Evolutionary conservation across 1,140 invertebrate genomes (phyloP).

Genomic region (Drosophila pachea): DNA sequence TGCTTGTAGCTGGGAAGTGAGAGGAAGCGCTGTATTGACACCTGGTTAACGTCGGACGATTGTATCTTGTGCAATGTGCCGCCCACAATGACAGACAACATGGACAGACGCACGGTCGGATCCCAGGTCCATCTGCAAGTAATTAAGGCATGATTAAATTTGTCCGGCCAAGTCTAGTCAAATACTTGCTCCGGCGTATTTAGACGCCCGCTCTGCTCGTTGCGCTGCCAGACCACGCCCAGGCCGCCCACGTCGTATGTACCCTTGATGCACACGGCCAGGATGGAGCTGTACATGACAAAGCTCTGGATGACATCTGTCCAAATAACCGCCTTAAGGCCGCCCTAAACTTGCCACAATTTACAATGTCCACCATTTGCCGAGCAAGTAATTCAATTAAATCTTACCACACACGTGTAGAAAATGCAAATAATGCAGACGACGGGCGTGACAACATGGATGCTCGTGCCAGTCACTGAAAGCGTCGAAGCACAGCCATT

Average conservation of each 20-base stretch:
- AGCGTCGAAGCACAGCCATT: slow-evolving; percentile 4
- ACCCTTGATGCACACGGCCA: slow-evolving; percentile 89
- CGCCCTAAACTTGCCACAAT: slow-evolving; percentile 83
- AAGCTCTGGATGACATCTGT: slow-evolving; percentile 93
- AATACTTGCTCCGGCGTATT: slow-evolving; percentile 86
- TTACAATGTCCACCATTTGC: background rate
- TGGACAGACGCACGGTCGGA: slow-evolving; percentile 86
- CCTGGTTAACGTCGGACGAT: slow-evolving; percentile 91
- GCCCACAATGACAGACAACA: slow-evolving; percentile 88
- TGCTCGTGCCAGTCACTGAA: slow-evolving; percentile 91
- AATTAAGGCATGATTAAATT: background rate
- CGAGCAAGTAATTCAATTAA: slow-evolving; percentile 38
- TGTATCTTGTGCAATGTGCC: slow-evolving; percentile 92
- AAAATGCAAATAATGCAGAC: slow-evolving; percentile 93
- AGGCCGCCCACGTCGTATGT: slow-evolving; percentile 89
- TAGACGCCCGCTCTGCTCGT: slow-evolving; percentile 86
- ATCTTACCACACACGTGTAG: slow-evolving; percentile 92
- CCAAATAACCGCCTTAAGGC: slow-evolving; percentile 95
- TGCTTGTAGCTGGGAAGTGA: slow-evolving; percentile 65
- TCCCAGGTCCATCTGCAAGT: slow-evolving; percentile 84
- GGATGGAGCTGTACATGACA: slow-evolving; percentile 91
- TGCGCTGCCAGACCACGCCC: slow-evolving; percentile 84
- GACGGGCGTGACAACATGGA: slow-evolving; percentile 88
- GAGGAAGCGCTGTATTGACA: slow-evolving; percentile 90
- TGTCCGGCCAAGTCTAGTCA: slow-evolving; percentile 16